Evolutionary conservation across 2,888 invertebrate species (phyloP), one percentile per base, ranked within the genome.

Genomic region (Sipunculus nudus): DNA sequence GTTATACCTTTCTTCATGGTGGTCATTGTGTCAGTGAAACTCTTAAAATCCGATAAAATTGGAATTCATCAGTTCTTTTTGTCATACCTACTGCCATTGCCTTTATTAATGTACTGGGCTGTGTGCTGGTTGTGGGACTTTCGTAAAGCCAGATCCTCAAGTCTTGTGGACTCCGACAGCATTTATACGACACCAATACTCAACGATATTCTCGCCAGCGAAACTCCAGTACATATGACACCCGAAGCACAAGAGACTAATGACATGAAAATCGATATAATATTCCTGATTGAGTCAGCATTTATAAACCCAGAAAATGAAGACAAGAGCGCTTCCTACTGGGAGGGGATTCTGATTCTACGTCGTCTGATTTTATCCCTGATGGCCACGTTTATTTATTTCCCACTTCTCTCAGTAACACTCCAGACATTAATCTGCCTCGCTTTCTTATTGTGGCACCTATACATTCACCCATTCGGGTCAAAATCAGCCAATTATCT

Each of bases 51-150:
- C 2, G 26, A 26, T 8, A 4, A 28, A 5, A 59, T 59, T 26
- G n/a, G 16, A 21, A 19, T 46, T 4, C n/a, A 23, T 6, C 53
- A 59, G 47, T 53, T 59, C 41, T 47, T 59, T 48, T 13, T 46
- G 4, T 59, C 59, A 21, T 59, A 59, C 47, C 40, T 59, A 21
- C n/a, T 59, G 8, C 59, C 59, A 5, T 38, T 59, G 29, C 59
- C 59, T 28, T 46, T 59, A 53, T 35, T 59, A n/a, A 10, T 53
- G 25, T 59, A 53, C 32, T 59, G 53, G 53, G 52, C n/a, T n/a
- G n/a, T n/a, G n/a, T n/a, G n/a, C n/a, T n/a, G n/a, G n/a, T n/a
- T n/a, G n/a, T n/a, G n/a, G n/a, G n/a, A n/a, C n/a, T n/a, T n/a
- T n/a, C n/a, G n/a, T n/a, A n/a, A n/a, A n/a, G n/a, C n/a, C n/a